Evolutionary conservation across 2,888 invertebrate genomes (phyloP).

Genomic region (Pseudoips prasinana): DNA sequence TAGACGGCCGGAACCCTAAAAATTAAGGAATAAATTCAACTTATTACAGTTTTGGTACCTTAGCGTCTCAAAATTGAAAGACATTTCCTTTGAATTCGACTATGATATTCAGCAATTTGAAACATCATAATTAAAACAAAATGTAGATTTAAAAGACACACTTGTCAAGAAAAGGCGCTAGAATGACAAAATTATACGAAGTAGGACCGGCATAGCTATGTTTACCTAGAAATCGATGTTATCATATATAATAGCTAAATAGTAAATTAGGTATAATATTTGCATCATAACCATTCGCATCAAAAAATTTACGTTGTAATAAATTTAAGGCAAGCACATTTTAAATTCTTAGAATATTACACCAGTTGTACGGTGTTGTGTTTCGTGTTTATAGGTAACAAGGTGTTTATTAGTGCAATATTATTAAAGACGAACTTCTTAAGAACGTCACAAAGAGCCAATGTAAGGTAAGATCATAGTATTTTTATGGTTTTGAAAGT

Average conservation of each 20-base stretch:
- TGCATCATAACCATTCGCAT: conserved; percentile 20
- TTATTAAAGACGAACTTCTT: conserved; percentile 15
- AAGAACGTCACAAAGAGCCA: neutral
- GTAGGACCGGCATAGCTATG: too few relatives aligned
- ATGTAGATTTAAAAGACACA: too few relatives aligned
- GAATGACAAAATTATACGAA: too few relatives aligned
- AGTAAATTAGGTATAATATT: conserved; percentile 25
- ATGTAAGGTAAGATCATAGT: neutral
- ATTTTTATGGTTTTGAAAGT: too few relatives aligned
- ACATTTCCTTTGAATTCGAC: too few relatives aligned
- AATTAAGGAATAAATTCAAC: too few relatives aligned
- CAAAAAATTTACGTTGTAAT: conserved; percentile 39
- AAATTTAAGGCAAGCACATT: conserved; percentile 56
- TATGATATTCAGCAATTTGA: too few relatives aligned
- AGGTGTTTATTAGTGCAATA: conserved; percentile 26
- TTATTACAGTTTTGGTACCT: too few relatives aligned
- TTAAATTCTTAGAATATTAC: conserved; percentile 66
- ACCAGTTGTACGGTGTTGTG: conserved; percentile 61
- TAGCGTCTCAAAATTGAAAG: too few relatives aligned
- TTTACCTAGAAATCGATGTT: conserved; percentile 12
- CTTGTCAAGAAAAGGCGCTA: too few relatives aligned
- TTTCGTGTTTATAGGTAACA: conserved; percentile 56
- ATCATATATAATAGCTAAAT: conserved; percentile 14
- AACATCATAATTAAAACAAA: too few relatives aligned
- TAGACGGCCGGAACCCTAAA: too few relatives aligned